A percentile compares a stretch with the other conserved stretches of the same genome.
phyloP scores from a whole-genome alignment of 2,797 vertebrate genomes.

The Argyrosomus regius region DNA sequence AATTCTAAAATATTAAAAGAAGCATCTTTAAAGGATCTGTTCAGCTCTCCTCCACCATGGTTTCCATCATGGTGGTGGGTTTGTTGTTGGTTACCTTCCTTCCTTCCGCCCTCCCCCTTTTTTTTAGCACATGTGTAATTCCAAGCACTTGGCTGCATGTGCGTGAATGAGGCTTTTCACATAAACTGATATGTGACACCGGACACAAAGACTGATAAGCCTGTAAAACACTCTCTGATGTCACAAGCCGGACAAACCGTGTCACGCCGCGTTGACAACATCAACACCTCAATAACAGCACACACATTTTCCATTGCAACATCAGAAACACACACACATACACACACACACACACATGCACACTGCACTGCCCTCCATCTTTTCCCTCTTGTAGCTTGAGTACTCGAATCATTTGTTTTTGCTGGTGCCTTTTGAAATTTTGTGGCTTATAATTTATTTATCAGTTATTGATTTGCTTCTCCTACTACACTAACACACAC shows the following conservation, averaged over 20 bases:
- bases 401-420: conserved; percentile 55
- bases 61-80: neutral
- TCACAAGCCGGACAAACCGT: conserved; percentile 61
- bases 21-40: neutral
- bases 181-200: conserved; percentile 51
- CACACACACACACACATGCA: conserved; percentile 14
- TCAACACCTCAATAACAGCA: conserved; percentile 45
- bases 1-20: no score
- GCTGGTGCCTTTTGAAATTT: conserved; percentile 69
- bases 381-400: conserved; percentile 19
- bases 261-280: conserved; percentile 51
- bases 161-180: conserved; percentile 34
- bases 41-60: neutral
- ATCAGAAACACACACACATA: conserved; percentile 38
- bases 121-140: conserved; percentile 13
- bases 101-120: neutral
- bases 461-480: conserved; percentile 71
- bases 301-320: conserved; percentile 56
- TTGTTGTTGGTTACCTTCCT: conserved; percentile 1
- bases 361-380: conserved; percentile 14
- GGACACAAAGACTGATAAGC: conserved; percentile 47
- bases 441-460: conserved; percentile 77
- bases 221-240: conserved; percentile 43
- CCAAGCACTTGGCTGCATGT: neutral
- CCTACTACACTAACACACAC: conserved; percentile 25